Base-by-base conservation (phyloP, 1,140 invertebrate genomes). In the Patella vulgata region DNA sequence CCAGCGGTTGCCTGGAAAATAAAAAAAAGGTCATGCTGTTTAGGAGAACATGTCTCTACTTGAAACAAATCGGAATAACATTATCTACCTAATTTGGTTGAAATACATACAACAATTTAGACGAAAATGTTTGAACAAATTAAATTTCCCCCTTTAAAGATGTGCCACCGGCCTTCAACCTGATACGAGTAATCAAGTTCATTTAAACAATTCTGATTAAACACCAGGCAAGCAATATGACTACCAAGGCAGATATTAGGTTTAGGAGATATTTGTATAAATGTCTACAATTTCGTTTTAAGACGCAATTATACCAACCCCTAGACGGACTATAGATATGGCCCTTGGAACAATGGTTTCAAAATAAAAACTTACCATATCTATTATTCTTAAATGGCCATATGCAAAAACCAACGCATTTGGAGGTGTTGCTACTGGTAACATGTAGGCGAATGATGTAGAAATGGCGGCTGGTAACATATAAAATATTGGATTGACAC, bases 381-480 rank as follows among this genome's bases (percentile, higher is more conserved):
- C 85, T 19, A 66, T 59, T 11, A 86, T 74, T 50, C 68, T 75
- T 1, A 87, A 52, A 33, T 79, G 74, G 14, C 85, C 85, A 43
- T 74, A 74, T 1, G 81, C 90, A 46, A 92, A 93, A 0, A 94
- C 94, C 54, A 98, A 93, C 0, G 96, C 95, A 84, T 98, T 98
- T n/a, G 95, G 95, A 4, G 95, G 94, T 1, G 91, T 92, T 21
- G 90, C 89, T 1, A 95, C 93, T 2, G 94, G 94, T 75, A 92
- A 79, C 85, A 91, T 89, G 75, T 89, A 90, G 21, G 88, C 88
- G 71, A 86, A 95, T 8, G 92, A 94, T 78, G 91, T 93, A 88
- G 89, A 44, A 92, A 83, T 80, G 0, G 93, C 88, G 0, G 92
- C 90, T 0, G 95, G 94, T 59, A 97, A 83, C 88, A 96, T 94